Percentiles rank a stretch among this genome's conserved stretches.
phyloP scores from a whole-genome alignment of 92 coral and sea anemone species.

The Porites lobata region DNA sequence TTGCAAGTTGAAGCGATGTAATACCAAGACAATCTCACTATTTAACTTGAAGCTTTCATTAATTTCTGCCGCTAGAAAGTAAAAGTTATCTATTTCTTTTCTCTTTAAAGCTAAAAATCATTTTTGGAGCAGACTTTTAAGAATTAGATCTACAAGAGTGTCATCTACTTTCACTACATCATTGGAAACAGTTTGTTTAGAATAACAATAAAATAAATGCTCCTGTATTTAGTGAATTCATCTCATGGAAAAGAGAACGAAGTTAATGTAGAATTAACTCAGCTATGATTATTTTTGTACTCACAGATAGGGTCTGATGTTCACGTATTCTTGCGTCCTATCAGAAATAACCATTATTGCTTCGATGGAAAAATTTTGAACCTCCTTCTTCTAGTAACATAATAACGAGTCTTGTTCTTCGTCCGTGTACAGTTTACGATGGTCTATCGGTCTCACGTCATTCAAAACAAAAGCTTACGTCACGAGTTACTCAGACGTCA shows the following conservation, averaged over 20 bases:
- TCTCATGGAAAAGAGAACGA: not conserved
- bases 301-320: slow-evolving; percentile 29
- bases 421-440: not conserved
- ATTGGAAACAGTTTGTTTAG: not conserved
- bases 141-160: not conserved
- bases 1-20: no score
- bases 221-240: not conserved
- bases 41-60: not conserved
- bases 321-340: not conserved
- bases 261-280: not conserved
- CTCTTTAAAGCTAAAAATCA: no score
- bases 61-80: not conserved
- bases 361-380: not conserved
- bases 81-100: not conserved
- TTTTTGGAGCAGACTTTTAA: not conserved
- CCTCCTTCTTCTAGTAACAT: not conserved
- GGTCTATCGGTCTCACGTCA: slow-evolving; percentile 22
- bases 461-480: slow-evolving; percentile 49
- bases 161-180: not conserved
- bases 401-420: slow-evolving; percentile 20
- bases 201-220: not conserved
- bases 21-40: no score
- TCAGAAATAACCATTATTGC: slow-evolving; percentile 36
- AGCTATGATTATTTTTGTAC: not conserved
- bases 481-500: slow-evolving; percentile 23